Evolutionary conservation across 2,797 vertebrate genomes (phyloP), one percentile per base, ranked within the genome.

Genomic region (Fundulus diaphanus): DNA sequence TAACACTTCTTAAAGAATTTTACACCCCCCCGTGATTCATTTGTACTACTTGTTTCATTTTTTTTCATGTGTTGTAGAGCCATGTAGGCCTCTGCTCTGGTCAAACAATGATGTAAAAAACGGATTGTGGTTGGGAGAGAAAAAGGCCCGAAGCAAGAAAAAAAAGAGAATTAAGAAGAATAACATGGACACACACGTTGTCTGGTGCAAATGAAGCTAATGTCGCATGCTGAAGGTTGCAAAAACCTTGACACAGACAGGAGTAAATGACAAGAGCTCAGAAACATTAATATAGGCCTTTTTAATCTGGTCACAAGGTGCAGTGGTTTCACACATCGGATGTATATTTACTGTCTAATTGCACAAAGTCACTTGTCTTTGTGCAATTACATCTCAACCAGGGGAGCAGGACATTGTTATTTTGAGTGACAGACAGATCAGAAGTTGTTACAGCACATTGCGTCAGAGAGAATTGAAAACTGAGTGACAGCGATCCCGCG

Each of bases 1-100:
- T 96, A 96, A 95, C 94, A 95, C 95, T 95, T 96, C 94, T 96
- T 96, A 96, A 97, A 96, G 96, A 96, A 95, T 96, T 95, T 96
- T 93, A 93, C 95, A 80, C 88, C 88, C 85, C 44, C 86, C 76
- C 70, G 88, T 80, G 85, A 91, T 86, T 85, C 90, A 90, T 91
- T 85, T 86, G 85, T 86, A 88, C 81, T 84, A 84, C 76, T 85
- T 27, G n/a, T 91, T 88, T 82, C 76, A 42, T 91, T 86, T 92
- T 87, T 92, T 84, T 87, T 82, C 31, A 77, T 83, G 85, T 52
- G 77, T 77, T 89, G 85, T 82, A 90, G 88, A 90, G 82, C 88
- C 81, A 81, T 66, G 66, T 69, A 85, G 84, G 80, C 83, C 86
- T 86, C 63, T 16, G 66, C 73, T 72, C 84, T 83, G 92, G 91